phyloP scores from a whole-genome alignment of 1,140 invertebrate species.

The Arion vulgaris region DNA sequence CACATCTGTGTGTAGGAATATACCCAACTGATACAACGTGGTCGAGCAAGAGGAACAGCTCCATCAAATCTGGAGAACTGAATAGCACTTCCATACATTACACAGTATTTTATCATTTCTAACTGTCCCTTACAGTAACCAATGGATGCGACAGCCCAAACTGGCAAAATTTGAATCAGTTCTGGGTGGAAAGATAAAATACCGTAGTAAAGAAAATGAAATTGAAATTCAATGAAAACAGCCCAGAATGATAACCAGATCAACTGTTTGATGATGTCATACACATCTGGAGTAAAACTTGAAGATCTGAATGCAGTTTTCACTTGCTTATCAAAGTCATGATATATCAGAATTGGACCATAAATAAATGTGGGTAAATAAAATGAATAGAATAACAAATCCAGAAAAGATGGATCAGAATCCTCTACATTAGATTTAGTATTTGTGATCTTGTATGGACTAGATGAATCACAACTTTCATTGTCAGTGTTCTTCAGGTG shows the following conservation, averaged over 20 bases:
- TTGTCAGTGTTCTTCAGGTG: no score
- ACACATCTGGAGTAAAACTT: neutral
- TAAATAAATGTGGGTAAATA: slow-evolving; percentile 86
- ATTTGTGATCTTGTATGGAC: slow-evolving; percentile 41
- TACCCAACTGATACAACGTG: slow-evolving; percentile 89
- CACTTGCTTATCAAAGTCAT: slow-evolving; percentile 78
- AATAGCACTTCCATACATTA: slow-evolving; percentile 86
- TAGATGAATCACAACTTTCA: neutral
- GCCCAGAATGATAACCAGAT: slow-evolving; percentile 79
- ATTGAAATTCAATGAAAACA: slow-evolving; percentile 79
- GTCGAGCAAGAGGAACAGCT: slow-evolving; percentile 82
- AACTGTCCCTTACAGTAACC: slow-evolving; percentile 90
- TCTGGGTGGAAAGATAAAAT: slow-evolving; percentile 74
- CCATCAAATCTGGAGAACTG: slow-evolving; percentile 84
- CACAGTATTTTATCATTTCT: slow-evolving; percentile 91
- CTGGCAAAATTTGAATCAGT: slow-evolving; percentile 70
- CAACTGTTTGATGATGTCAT: slow-evolving; percentile 28
- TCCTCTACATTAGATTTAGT: slow-evolving; percentile 46
- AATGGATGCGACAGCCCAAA: slow-evolving; percentile 86
- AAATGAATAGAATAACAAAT: slow-evolving; percentile 81
- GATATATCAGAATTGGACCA: slow-evolving; percentile 85
- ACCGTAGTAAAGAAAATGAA: slow-evolving; percentile 87
- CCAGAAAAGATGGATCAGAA: slow-evolving; percentile 56
- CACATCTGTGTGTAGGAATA: slow-evolving; percentile 97
- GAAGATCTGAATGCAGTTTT: neutral